Percentiles rank a stretch among this genome's conserved stretches.
phyloP scores from a whole-genome alignment of 1,140 invertebrate genomes.

The Atta texana region DNA sequence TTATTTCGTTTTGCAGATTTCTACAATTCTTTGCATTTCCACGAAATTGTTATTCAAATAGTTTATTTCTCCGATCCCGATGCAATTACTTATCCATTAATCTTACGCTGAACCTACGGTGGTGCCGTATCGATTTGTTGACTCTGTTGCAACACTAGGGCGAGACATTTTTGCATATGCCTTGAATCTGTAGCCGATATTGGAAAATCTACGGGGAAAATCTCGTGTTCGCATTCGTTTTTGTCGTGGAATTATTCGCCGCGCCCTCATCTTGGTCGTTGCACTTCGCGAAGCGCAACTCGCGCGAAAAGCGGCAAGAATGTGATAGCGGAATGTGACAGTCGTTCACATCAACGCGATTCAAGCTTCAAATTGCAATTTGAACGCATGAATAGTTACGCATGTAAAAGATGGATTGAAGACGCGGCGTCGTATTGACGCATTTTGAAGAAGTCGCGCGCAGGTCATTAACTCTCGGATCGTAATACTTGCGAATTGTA shows the following conservation, averaged over 20 bases:
- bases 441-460: conserved; percentile 21
- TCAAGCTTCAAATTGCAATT: conserved; percentile 65
- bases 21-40: conserved; percentile 13
- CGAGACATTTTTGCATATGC: conserved; percentile 22
- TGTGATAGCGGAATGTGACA: conserved; percentile 13
- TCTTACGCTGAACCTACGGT: conserved; percentile 5
- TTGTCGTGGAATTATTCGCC: conserved; percentile 34
- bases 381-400: conserved; percentile 49
- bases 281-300: conserved; percentile 12
- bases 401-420: conserved; percentile 47
- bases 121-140: conserved; percentile 17
- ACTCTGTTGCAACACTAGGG: background rate
- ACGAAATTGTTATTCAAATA: background rate
- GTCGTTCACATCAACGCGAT: conserved; percentile 1
- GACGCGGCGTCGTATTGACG: background rate
- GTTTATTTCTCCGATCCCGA: background rate
- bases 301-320: conserved; percentile 33
- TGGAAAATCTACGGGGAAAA: conserved; percentile 35
- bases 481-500: conserved; percentile 31
- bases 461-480: conserved; percentile 66
- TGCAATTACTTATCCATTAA: conserved; percentile 48
- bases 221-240: conserved; percentile 17
- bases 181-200: conserved; percentile 31
- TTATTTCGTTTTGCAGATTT: conserved; percentile 29
- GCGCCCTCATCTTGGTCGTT: conserved; percentile 37